phyloP scores from a whole-genome alignment of 2,113 vertebrate species.

The Campylorhamphus procurvoides region DNA sequence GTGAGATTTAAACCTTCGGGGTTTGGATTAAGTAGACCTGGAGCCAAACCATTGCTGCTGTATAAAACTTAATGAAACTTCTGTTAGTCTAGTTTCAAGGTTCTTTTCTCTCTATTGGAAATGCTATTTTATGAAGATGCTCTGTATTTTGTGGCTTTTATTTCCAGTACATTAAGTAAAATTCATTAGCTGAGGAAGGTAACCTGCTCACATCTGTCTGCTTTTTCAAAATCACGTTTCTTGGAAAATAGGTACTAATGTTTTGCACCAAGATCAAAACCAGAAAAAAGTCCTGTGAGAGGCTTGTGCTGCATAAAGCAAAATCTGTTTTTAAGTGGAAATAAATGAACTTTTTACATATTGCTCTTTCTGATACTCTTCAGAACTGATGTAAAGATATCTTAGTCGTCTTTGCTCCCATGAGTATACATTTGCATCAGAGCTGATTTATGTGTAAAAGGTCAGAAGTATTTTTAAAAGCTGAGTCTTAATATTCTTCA shows the following conservation, averaged over 20 bases:
- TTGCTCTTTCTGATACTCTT: background rate
- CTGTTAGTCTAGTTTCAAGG: background rate
- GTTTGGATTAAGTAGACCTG: background rate
- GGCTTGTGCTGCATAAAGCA: background rate
- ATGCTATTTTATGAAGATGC: background rate
- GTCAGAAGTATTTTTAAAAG: conserved; percentile 14
- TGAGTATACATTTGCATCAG: background rate
- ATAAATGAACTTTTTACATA: background rate
- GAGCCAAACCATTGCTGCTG: background rate
- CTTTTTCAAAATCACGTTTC: background rate
- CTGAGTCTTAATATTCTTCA: background rate
- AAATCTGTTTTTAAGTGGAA: background rate
- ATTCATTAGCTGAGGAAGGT: background rate
- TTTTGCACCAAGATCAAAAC: background rate
- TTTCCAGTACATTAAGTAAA: background rate
- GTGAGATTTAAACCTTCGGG: background rate
- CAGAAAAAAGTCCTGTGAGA: background rate
- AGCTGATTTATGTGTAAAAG: background rate
- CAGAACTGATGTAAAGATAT: background rate
- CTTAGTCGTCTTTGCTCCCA: background rate
- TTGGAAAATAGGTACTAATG: background rate
- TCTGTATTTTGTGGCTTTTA: background rate
- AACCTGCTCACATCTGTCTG: background rate
- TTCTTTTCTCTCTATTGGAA: background rate
- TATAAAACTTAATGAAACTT: background rate